phyloP scores from a whole-genome alignment of 2,888 invertebrate species.

The Apodemia duryi region DNA sequence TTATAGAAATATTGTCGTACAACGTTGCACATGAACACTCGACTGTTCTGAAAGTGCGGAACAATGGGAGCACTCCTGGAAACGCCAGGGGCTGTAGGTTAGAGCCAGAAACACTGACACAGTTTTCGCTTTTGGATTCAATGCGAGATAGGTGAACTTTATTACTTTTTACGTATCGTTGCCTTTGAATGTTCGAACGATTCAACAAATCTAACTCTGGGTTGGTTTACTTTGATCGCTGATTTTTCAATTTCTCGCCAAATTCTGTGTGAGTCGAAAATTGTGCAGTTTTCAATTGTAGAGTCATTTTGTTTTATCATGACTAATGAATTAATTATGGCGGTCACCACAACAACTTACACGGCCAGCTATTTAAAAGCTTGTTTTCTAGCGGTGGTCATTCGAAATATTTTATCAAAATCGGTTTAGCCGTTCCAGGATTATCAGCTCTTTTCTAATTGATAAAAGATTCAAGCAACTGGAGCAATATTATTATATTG shows the following conservation, averaged over 20 bases:
- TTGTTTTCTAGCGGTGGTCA: too few relatives aligned
- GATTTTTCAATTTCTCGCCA: background rate
- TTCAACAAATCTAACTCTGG: background rate
- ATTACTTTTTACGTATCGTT: conserved; percentile 12
- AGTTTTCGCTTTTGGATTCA: conserved; percentile 25
- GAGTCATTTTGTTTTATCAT: background rate
- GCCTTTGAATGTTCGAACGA: background rate
- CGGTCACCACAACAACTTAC: too few relatives aligned
- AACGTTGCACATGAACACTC: conserved; percentile 27
- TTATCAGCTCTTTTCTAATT: too few relatives aligned
- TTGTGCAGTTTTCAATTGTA: background rate
- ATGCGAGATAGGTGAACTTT: conserved; percentile 11
- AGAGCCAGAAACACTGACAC: conserved; percentile 27
- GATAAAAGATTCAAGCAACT: too few relatives aligned
- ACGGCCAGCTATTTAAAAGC: too few relatives aligned
- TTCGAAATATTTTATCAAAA: too few relatives aligned
- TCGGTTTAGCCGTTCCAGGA: too few relatives aligned
- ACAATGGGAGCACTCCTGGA: conserved; percentile 27
- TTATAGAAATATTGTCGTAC: conserved; percentile 1
- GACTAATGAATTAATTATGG: too few relatives aligned
- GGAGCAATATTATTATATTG: too few relatives aligned
- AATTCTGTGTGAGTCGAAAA: background rate
- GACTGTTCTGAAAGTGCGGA: conserved; percentile 24
- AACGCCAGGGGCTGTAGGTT: conserved; percentile 30
- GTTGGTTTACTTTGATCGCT: background rate